These are phyloP conservation scores for Rhaphigaster nebulosa DNA, from an alignment of 2,888 invertebrate genomes.

Conservation along the genomic window DNA sequence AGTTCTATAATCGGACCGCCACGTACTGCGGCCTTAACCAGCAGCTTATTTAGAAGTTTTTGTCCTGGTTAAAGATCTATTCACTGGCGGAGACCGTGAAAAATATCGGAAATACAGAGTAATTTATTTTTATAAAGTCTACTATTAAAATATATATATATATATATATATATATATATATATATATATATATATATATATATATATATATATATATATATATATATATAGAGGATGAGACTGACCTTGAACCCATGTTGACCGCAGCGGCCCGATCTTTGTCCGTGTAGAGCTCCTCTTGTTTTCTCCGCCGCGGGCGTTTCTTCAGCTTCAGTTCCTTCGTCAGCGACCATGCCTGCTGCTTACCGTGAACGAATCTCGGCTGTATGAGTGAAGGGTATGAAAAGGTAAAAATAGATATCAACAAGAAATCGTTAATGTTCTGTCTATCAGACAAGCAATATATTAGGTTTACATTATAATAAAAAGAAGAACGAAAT, in stretches of 20 bases:
- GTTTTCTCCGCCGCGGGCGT: constrained; percentile 61
- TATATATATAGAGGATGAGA: not conserved
- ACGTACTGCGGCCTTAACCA: not conserved
- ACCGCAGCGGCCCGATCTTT: constrained; percentile 93
- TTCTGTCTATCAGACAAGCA: no score
- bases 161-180: not conserved
- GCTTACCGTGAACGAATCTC: not conserved
- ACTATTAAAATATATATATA: not conserved
- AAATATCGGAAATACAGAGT: not conserved
- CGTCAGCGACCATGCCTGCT: constrained; percentile 35
- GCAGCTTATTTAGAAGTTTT: not conserved
- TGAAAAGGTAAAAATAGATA: no score
- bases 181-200: not conserved
- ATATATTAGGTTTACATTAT: no score
- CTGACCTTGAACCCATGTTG: constrained; percentile 77
- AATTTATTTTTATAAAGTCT: not conserved
- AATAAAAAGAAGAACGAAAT: no score
- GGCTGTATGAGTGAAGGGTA: not conserved
- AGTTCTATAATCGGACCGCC: not conserved
- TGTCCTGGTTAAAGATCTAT: not conserved
- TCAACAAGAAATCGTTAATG: no score
- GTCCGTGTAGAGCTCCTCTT: constrained; percentile 88
- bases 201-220: not conserved
- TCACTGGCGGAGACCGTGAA: not conserved
- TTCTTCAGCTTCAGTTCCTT: constrained; percentile 66